These are phyloP conservation scores for Xenus cinereus DNA, from an alignment of 2,113 vertebrate species.

Conservation along the genomic window DNA sequence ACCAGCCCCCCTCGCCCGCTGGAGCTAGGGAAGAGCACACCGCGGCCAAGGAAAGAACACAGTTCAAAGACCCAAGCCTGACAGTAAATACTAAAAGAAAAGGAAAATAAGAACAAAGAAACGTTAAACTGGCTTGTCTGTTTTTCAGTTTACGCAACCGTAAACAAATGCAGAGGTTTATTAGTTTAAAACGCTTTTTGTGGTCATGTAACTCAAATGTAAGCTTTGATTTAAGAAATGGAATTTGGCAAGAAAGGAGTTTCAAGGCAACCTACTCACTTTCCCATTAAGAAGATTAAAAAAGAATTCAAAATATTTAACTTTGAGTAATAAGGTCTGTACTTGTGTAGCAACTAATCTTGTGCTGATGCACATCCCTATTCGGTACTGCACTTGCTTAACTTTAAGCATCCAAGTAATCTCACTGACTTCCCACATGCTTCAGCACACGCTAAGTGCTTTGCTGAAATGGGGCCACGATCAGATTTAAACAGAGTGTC, in stretches of 20 bases:
- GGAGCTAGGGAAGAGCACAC: neutral
- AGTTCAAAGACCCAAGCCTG: neutral
- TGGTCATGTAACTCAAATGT: constrained; percentile 35
- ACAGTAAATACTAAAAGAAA: neutral
- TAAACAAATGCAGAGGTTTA: constrained; percentile 55
- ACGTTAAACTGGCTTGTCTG: neutral
- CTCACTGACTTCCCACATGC: neutral
- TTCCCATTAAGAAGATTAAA: constrained; percentile 63
- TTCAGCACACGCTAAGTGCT: constrained; percentile 5
- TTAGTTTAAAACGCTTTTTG: constrained; percentile 48
- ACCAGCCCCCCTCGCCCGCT: neutral
- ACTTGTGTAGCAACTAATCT: constrained; percentile 28
- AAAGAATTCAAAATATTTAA: constrained; percentile 61
- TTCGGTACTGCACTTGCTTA: constrained; percentile 5
- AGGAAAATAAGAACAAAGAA: constrained; percentile 34
- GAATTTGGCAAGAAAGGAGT: constrained; percentile 46
- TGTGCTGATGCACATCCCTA: constrained; percentile 27
- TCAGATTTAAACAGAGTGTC: constrained; percentile 7
- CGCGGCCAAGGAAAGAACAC: neutral
- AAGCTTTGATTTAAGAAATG: constrained; percentile 49
- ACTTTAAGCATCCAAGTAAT: constrained; percentile 8
- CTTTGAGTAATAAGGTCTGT: constrained; percentile 22
- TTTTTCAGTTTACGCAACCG: constrained; percentile 4
- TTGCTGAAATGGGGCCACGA: constrained; percentile 31
- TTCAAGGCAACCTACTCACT: constrained; percentile 45